Evolutionary conservation across 2,888 invertebrate species (phyloP), one percentile per base, ranked within the genome.

Genomic region (Lymantria monacha): DNA sequence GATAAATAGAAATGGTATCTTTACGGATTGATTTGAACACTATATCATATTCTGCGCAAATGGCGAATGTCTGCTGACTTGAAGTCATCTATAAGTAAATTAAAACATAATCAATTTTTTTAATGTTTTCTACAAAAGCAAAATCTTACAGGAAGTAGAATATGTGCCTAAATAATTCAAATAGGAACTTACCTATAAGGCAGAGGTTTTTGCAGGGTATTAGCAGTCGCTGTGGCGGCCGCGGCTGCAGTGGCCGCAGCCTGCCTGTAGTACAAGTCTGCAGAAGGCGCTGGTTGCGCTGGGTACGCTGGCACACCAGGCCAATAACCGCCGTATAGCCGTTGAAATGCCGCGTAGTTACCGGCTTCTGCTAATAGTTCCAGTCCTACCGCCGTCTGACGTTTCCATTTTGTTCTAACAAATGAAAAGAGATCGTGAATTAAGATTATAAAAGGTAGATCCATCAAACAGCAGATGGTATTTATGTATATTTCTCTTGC

Each of bases 331-430:
- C 96, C 96, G 87, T 97, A 97, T 59, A 99, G 92, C 58, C 99
- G 94, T 90, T 99, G 99, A 77, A 99, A 97, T n/a, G 99, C 99
- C 0, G 98, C 98, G 88, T 97, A 98, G 92, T 99, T 99, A 9
- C 98, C 98, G 0, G 99, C 98, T 84, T 99, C 99, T 1, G 98
- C 98, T 51, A 99, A 92, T 40, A 99, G 94, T 83, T 99, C 99
- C 67, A 99, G 87, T 0, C 99, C 99, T 2, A 99, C 99, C 0
- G 99, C 98, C 12, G 99, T 98, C 86, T 99, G 99, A 1, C 99
- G 95, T 88, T 99, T 99, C 99, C 99, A 99, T 92, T 99, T 99
- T 82, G 99, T 99, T 86, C 98, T 97, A 94, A 30, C 49, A 46
- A 61, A 76, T 72, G 22, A 44, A 51, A 47, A 46, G 7, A 14